Conservation (phyloP, 2,113 vertebrate genomes). For the Tetrao urogallus region DNA sequence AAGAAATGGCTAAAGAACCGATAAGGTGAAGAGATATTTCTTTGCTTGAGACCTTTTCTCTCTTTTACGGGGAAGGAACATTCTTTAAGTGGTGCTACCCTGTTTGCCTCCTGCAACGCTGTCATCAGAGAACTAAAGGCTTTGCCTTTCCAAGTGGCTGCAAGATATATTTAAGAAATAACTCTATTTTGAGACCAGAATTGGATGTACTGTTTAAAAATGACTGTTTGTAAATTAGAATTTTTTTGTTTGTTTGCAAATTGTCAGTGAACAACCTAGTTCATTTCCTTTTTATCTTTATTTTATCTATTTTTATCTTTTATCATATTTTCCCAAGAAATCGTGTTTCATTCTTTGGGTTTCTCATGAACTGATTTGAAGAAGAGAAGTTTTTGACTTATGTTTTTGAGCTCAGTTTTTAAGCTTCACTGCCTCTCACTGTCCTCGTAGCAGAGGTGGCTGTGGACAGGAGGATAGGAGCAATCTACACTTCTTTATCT, state of each 20-base stretch:
- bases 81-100: not conserved
- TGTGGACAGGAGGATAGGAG: not conserved
- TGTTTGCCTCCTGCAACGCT: not conserved
- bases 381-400: not conserved
- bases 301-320: too few species aligned
- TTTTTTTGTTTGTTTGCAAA: not conserved
- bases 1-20: constrained; percentile 10
- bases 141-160: not conserved
- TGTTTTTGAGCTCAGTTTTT: not conserved
- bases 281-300: not conserved
- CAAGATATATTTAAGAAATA: not conserved
- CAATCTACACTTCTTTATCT: not conserved
- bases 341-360: not conserved
- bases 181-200: not conserved
- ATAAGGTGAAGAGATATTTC: not conserved
- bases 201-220: constrained; percentile 26
- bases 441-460: not conserved
- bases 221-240: not conserved
- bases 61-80: constrained; percentile 5
- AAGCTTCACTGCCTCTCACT: not conserved
- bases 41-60: not conserved
- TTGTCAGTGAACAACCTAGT: not conserved
- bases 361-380: constrained; percentile 3
- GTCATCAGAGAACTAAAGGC: not conserved
- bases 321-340: not conserved